Evolutionary conservation across 92 coral and sea anemone genomes (phyloP), one percentile per base, ranked within the genome.

Genomic region (Nematostella vectensis): DNA sequence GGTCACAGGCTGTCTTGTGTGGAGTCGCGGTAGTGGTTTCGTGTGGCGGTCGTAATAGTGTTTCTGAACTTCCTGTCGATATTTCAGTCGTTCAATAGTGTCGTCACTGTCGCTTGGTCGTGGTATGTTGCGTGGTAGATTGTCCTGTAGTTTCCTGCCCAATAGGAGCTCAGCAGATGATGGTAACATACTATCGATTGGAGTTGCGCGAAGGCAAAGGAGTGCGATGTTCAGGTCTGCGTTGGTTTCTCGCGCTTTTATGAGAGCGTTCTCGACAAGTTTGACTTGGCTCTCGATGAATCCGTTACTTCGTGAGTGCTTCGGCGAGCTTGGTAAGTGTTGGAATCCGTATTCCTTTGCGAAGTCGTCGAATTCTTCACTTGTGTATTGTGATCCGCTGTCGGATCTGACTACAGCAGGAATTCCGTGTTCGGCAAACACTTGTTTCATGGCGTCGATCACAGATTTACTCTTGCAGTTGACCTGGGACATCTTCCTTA

Each of bases 291-390:
- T 3, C 15, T 19, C 3, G 50, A 16, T 68, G 52, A 79, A 79
- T 21, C 81, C 76, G 37, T 59, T 73, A 25, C 71, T 73, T 11
- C 57, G 55, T n/a, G 75, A 50, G 39, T 61, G 68, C 59, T 70
- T 66, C 16, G 83, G 78, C 15, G 79, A 70, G 43, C 75, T 63
- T 15, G 88, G 76, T 29, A 76, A 31, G 24, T 82, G 88, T 19
- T 36, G 31, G 57, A 76, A 81, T 0, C 70, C 83, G 47, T 64
- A 81, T 40, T 76, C 74, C 54, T 64, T 23, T 15, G 71, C 50
- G 50, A 44, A 44, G 3, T 3, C 15, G 21, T 44, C 21, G 21
- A 44, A 44, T 0, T 44, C 50, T 0, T 44, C 21, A 4, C 67
- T 58, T 44, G 62, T 47, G 56, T 42, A 76, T 45, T 81, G 79